Evolutionary conservation across 1,140 invertebrate genomes (phyloP), one percentile per base, ranked within the genome.

Genomic region (Saccostrea echinata): DNA sequence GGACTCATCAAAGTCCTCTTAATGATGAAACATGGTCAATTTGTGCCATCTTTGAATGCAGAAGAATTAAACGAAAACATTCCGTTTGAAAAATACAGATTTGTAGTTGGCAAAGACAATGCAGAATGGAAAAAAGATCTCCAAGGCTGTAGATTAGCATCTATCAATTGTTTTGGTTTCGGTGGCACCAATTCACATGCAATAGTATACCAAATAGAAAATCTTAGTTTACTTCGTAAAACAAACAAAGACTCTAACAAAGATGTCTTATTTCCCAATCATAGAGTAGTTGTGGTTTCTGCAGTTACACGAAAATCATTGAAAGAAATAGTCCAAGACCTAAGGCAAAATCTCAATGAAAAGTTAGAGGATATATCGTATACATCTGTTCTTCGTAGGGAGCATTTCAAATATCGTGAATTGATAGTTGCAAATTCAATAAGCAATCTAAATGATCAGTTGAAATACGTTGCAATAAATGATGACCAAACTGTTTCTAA

Each of bases 131-230:
- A 90, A 96, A 9, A 43, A 43, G 9, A 27, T 27, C 1, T 11
- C 0, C 97, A 93, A 96, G 97, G 88, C 96, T 97, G 97, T 21
- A 97, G 97, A 30, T 95, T 98, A 18, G 96, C 97, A 52, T 98
- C 96, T 8, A 92, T 99, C 0, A 99, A 99, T 95, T 98, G 97
- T 0, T 99, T 99, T 94, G 98, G 98, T 27, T 99, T 99, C 95
- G 98, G 98, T 71, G 98, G 98, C 82, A 98, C 98, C 18, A 99
- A 99, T 95, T 97, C 97, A 27, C 98, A 99, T 94, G 95, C 98
- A 0, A 95, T 99, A 86, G 94, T 99, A 0, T 30, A 71, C 8
- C 13, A 21, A 1, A 57, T 13, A 16, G 13, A 57, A 21, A 57
- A 21, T 21, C 21, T 57, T 57, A 57, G 21, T 21, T 18, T 18